These are phyloP conservation scores for Nesometra sesokonis DNA, from an alignment of 35 echinoderm and acorn worm genomes.

Conservation along the genomic window DNA sequence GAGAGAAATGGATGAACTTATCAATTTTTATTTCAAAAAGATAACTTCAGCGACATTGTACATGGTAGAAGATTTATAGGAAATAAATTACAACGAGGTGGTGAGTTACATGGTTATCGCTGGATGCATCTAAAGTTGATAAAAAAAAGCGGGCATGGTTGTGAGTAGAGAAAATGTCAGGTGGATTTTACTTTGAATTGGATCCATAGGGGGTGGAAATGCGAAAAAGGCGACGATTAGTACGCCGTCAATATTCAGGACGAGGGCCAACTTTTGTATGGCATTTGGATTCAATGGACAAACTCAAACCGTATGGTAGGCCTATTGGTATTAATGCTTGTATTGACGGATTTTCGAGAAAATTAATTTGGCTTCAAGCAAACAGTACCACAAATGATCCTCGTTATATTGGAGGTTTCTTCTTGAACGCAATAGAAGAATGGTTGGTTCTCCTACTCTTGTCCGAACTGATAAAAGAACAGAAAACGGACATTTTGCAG, in stretches of 20 bases:
- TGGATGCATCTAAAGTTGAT: conserved; percentile 9
- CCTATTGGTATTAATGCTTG: neutral
- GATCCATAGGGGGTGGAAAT: conserved; percentile 10
- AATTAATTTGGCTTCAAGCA: conserved; percentile 8
- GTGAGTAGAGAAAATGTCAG: neutral
- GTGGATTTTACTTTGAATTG: neutral
- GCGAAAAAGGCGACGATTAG: neutral
- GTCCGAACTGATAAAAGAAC: conserved; percentile 1
- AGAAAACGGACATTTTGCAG: conserved; percentile 5
- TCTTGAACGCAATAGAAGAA: neutral
- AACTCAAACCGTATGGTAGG: conserved; percentile 1
- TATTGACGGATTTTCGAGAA: neutral
- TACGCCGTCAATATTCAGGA: neutral
- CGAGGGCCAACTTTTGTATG: conserved; percentile 21
- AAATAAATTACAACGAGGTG: neutral
- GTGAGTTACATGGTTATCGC: conserved; percentile 8
- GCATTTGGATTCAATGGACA: conserved; percentile 16
- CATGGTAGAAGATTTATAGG: neutral
- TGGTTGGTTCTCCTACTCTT: neutral
- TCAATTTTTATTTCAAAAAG: neutral
- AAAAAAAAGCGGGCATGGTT: neutral
- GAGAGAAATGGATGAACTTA: neutral
- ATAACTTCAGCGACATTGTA: neutral
- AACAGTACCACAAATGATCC: conserved; percentile 12
- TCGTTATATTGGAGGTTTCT: neutral